Base-by-base conservation (phyloP, 2,888 invertebrate species). In the Drosophila putrida region DNA sequence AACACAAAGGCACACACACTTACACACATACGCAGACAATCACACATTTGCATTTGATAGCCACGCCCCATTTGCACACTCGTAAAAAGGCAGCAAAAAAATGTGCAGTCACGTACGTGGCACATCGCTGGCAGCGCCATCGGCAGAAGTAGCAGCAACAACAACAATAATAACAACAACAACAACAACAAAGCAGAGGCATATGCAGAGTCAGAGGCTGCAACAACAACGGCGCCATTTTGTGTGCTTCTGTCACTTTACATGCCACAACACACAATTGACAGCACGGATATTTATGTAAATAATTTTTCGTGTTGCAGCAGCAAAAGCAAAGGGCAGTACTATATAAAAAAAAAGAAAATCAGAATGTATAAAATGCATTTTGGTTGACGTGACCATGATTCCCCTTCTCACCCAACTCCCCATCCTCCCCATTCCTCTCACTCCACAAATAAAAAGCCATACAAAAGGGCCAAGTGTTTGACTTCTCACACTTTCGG, bases 261-360 rank as follows among this genome's bases (percentile, higher is more conserved):
- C 84, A 88, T 84, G 84, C 86, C 84, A 88, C 86, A 83, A 84
- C 88, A 86, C 86, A 84, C 82, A 82, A 82, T 82, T 82, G 82
- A 82, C 82, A 87, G 82, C 88, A 82, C 85, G 88, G 77, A 82
- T 82, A 82, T 82, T 82, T 82, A 82, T 82, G 82, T 82, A 82
- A 82, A 82, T 82, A 82, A 82, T 82, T 87, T 87, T 82, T 82
- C 88, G 85, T 84, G 88, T 79, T 77, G 85, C 77, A 64, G 67
- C 74, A 58, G 44, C 69, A 55, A 54, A 75, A 63, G 69, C 75
- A 58, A 60, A 75, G 55, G 47, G 43, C 60, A 78, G 25, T 43
- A 47, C 51, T 43, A 54, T 25, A 55, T 31, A 63, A 73, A 68
- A 83, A 62, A 44, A 59, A 46, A 27, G 68, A 59, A 61, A 77